Evolutionary conservation across 1,140 invertebrate genomes (phyloP), one percentile per base, ranked within the genome.

Genomic region (Lucilia cuprina): DNA sequence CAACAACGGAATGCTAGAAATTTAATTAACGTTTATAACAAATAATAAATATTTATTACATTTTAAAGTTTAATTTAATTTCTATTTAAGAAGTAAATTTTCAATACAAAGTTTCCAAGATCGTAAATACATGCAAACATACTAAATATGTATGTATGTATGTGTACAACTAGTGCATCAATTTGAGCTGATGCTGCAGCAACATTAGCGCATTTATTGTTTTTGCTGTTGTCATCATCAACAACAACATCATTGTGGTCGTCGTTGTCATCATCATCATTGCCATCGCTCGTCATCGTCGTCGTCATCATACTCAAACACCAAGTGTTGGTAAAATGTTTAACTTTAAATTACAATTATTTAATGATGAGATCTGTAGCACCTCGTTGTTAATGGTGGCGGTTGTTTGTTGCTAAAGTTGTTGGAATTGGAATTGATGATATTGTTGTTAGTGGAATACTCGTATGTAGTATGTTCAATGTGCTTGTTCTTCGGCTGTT

Each of bases 331-430:
- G 41, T 9, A 50, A 49, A 80, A 70, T 70, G 21, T 49, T 80
- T 19, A 80, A 21, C 77, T 50, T 80, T 80, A 80, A 80, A 80
- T 80, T 80, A 80, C 77, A 80, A 80, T 80, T 80, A 80, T 80
- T 80, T 49, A 80, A 80, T 80, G 77, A 80, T 50, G 77, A 80
- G 77, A 49, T 80, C 77, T 80, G 77, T 80, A 80, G 77, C 77
- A 80, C 77, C 77, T 80, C 77, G 19, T 80, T 80, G 77, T 80
- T 80, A 80, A 80, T 80, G 77, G 77, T 49, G 8, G 77, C 19
- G n/a, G 41, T 80, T 49, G 77, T 78, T 35, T 19, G 34, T 80
- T 80, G 41, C 21, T 80, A n/a, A 12, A 55, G 17, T 80, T 78
- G 34, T 78, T 50, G 41, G 41, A 80, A 80, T 80, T 80, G 41